Percentiles rank a stretch among this genome's conserved stretches.
Evolutionary conservation across 2,888 invertebrate genomes (phyloP).

Genomic region (Euzetes globulus): DNA sequence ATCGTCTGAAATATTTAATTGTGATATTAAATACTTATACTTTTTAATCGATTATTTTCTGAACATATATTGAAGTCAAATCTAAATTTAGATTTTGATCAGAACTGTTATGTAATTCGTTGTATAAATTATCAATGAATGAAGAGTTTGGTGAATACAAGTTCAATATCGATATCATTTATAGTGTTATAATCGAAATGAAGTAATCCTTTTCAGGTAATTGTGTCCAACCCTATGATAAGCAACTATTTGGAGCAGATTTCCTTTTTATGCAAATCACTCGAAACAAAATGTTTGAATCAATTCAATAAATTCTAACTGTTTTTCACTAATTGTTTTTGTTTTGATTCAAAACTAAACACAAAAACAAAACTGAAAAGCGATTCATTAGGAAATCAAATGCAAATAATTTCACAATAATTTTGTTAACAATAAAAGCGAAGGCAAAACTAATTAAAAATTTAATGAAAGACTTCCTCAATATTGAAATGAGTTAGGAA

Average conservation of each 20-base stretch:
- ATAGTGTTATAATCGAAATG: not conserved
- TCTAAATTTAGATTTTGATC: too few species aligned
- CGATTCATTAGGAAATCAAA: not conserved
- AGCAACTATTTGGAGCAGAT: not conserved
- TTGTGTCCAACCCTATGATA: not conserved
- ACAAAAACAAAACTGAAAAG: not conserved
- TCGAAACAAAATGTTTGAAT: not conserved
- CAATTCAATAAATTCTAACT: not conserved
- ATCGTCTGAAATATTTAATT: too few species aligned
- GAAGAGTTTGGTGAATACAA: not conserved
- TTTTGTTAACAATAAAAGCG: not conserved
- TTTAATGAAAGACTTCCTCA: not conserved
- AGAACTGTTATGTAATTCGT: not conserved
- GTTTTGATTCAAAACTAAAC: not conserved
- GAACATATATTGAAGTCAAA: too few species aligned
- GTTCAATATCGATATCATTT: slow-evolving; percentile 7
- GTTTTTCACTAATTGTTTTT: not conserved
- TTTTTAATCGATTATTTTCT: too few species aligned
- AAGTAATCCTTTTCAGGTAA: not conserved
- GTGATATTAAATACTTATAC: too few species aligned
- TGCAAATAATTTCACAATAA: not conserved
- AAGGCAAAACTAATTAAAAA: not conserved
- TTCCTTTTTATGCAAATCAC: slow-evolving; percentile 13
- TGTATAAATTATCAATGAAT: not conserved
- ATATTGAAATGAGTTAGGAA: not conserved